phyloP scores from a whole-genome alignment of 2,797 vertebrate species.

The Choloepus didactylus region DNA sequence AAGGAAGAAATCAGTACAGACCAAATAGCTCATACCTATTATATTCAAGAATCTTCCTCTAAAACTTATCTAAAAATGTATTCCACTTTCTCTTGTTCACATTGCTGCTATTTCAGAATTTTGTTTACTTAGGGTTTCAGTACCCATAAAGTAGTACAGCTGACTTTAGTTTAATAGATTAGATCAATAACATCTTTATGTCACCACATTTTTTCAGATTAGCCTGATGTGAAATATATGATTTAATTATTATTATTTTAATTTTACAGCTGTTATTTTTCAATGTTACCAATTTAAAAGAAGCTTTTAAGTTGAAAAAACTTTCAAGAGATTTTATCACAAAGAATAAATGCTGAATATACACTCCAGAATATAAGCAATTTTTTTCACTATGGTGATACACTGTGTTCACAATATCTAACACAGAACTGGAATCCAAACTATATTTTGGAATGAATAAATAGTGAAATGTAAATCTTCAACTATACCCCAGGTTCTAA shows the following conservation, averaged over 20 bases:
- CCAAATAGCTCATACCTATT: background rate
- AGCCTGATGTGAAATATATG: background rate
- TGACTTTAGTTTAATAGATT: slow-evolving; percentile 46
- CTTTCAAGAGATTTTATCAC: slow-evolving; percentile 36
- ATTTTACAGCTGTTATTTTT: background rate
- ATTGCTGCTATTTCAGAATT: background rate
- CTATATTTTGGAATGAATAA: slow-evolving; percentile 17
- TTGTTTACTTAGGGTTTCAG: background rate
- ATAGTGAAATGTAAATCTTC: background rate
- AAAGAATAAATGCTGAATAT: background rate
- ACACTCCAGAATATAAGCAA: background rate
- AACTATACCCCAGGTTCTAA: background rate
- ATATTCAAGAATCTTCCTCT: slow-evolving; percentile 4
- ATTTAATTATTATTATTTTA: background rate
- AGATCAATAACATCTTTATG: background rate
- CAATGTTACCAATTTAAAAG: slow-evolving; percentile 4
- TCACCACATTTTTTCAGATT: background rate
- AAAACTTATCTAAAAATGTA: background rate
- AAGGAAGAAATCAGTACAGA: background rate
- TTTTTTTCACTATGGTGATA: background rate
- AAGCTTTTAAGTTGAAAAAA: slow-evolving; percentile 36
- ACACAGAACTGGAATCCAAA: background rate
- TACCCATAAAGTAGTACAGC: background rate
- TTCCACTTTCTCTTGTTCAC: background rate
- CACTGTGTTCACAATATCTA: background rate